Conservation (phyloP, 2,797 vertebrate genomes). For the Cirrhinus mrigala region DNA sequence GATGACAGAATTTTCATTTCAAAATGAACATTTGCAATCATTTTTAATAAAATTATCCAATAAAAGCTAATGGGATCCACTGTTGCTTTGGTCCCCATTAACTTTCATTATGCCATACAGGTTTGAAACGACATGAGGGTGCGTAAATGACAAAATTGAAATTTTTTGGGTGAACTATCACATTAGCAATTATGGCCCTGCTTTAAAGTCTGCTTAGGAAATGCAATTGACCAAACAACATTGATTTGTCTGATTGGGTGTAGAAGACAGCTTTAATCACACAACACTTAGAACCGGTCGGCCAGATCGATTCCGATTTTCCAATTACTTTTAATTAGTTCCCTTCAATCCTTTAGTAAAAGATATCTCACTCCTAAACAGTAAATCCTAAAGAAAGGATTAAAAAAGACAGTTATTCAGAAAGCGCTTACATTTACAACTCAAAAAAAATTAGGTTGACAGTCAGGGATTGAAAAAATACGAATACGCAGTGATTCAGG, state of each 20-base stretch:
- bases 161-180: not conserved
- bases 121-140: no score
- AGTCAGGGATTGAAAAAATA: constrained; percentile 11
- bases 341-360: constrained; percentile 45
- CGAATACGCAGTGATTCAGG: constrained; percentile 51
- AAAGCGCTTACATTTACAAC: constrained; percentile 15
- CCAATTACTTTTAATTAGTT: constrained; percentile 61
- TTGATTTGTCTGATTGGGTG: constrained; percentile 46
- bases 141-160: no score
- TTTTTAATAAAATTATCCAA: not conserved
- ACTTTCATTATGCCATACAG: not conserved
- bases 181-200: not conserved
- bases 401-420: constrained; percentile 21
- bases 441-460: constrained; percentile 17
- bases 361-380: constrained; percentile 33
- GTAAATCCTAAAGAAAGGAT: constrained; percentile 46
- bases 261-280: constrained; percentile 53
- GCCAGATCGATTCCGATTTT: constrained; percentile 53
- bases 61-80: not conserved
- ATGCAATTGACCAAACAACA: constrained; percentile 17
- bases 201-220: constrained; percentile 14
- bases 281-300: constrained; percentile 30
- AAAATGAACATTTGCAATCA: not conserved
- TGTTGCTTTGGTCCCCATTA: not conserved
- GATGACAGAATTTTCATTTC: not conserved